phyloP scores from a whole-genome alignment of 2,113 vertebrate genomes.

The Equus quagga region DNA sequence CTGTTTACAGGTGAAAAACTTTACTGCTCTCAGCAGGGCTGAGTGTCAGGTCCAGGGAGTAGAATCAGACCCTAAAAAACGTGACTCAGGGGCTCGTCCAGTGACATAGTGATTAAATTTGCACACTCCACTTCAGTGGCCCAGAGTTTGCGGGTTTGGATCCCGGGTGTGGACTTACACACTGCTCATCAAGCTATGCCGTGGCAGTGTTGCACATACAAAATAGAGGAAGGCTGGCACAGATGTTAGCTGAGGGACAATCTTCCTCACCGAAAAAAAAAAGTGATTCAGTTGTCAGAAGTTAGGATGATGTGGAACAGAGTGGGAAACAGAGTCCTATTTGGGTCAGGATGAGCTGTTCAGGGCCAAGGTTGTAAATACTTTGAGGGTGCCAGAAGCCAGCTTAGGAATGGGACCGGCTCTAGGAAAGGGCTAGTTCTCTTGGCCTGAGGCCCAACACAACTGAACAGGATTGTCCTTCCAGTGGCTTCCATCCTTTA shows the following conservation, averaged over 20 bases:
- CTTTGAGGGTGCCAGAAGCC: neutral
- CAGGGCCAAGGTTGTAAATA: neutral
- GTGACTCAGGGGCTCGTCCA: neutral
- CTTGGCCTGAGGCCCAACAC: neutral
- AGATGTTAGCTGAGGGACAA: no score
- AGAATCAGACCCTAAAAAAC: constrained; percentile 16
- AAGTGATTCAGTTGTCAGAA: neutral
- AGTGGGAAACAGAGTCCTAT: neutral
- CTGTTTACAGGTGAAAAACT: neutral
- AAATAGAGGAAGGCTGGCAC: no score
- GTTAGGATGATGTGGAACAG: neutral
- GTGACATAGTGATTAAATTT: no score
- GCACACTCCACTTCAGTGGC: no score
- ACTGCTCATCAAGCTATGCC: no score
- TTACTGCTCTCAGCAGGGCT: neutral
- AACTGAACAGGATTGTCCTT: neutral
- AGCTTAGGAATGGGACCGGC: neutral
- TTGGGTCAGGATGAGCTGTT: neutral
- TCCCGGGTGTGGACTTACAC: no score
- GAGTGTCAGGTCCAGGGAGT: neutral
- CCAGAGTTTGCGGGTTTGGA: no score
- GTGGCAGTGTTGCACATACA: no score
- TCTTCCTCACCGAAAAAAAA: neutral
- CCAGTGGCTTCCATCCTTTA: neutral
- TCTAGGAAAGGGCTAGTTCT: neutral